Base-by-base conservation (phyloP, 2,113 vertebrate species). In the Tragelaphus imberbis region DNA sequence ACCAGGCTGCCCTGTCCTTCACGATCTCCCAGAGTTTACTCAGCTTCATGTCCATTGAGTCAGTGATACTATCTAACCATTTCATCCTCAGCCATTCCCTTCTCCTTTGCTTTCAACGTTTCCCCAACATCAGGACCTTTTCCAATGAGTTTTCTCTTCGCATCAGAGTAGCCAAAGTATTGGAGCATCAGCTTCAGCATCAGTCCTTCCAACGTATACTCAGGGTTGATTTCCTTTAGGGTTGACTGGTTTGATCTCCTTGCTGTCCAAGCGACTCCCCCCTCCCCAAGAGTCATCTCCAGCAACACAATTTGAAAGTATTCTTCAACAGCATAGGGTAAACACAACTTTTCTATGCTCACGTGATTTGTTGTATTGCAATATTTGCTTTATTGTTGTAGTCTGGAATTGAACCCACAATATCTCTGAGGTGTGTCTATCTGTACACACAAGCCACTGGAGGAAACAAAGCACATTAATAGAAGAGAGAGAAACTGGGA, bases 121-220 rank as follows among this genome's bases (percentile, higher is more conserved):
- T 27, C 36, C 71, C 71, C 71, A 44, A 36, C 36, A 77, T 77
- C 71, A 77, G 23, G 36, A 40, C 27, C 36, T 27, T 77, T 33
- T 77, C 36, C 6, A 13, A 2, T 14, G 71, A 77, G 71, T 75
- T 40, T 23, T 13, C 71, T 75, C 71, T 44, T 13, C 0, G 0
- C 6, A 44, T 77, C 71, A 13, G 23, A 44, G 21, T 77, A 12
- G 36, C 36, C 71, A 77, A 44, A 77, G 3, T 77, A 77, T 7
- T 14, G 23, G 71, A 77, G 71, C 71, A 44, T 77, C 71, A 75
- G 36, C 71, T 44, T 44, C 1, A 44, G 71, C 23, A 14, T 44
- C 12, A 4, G 71, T 44, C 0, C 23, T 44, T 77, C 40, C 40
- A 25, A 44, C 0, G 0, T 27, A 77, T 77, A 44, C 4, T 77